These are phyloP conservation scores for Phengaris arion DNA, from an alignment of 2,888 invertebrate genomes.

Conservation along the genomic window DNA sequence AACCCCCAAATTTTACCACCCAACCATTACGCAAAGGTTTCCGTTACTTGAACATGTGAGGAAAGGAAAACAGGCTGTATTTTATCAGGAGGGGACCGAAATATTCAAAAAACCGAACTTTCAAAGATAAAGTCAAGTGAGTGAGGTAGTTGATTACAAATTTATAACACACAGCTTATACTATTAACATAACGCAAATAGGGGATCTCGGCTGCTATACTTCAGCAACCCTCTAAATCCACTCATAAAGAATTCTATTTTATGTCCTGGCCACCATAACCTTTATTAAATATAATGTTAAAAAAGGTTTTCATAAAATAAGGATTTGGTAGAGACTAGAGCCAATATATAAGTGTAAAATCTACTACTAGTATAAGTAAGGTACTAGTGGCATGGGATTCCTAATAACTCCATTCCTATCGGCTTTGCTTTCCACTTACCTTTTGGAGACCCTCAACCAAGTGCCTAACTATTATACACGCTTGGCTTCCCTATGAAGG, in stretches of 20 bases:
- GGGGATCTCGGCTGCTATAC: conserved; percentile 12
- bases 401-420: no score
- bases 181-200: conserved; percentile 21
- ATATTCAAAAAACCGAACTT: background rate
- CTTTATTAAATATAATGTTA: conserved; percentile 26
- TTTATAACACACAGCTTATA: conserved; percentile 21
- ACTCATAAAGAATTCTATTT: conserved; percentile 26
- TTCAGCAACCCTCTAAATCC: conserved; percentile 24
- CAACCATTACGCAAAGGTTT: no score
- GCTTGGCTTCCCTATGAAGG: no score
- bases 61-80: background rate
- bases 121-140: conserved; percentile 13
- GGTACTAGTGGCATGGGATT: no score
- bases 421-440: no score
- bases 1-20: no score
- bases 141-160: conserved; percentile 14
- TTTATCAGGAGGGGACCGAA: background rate
- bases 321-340: conserved; percentile 13
- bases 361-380: no score
- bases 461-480: no score
- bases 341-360: conserved; percentile 13
- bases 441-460: no score
- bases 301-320: conserved; percentile 29
- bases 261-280: conserved; percentile 11
- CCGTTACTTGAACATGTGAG: no score